Evolutionary conservation across 2,888 invertebrate species (phyloP), one percentile per base, ranked within the genome.

Genomic region (Eupithecia subfuscata): DNA sequence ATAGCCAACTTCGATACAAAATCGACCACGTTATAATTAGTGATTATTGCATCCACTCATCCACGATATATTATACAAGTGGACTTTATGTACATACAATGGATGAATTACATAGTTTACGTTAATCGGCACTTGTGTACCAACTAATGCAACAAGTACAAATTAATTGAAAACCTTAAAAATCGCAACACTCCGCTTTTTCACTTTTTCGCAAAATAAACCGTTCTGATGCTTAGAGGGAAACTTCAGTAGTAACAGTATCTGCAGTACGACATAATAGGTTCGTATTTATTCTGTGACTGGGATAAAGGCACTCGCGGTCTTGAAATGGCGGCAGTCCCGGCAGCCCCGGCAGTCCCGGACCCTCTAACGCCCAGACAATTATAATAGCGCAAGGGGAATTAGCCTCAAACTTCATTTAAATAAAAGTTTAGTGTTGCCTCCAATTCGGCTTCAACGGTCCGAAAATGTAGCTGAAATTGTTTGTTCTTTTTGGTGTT

Each of bases 341-440:
- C 65, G 22, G 7, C 11, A 60, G 60, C 25, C 60, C 60, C 22
- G 60, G 12, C 60, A 77, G 69, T 75, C 70, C 72, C 74, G 71
- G 75, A 73, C 74, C 67, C 78, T 79, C 78, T 79, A 80, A 80
- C 79, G 77, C 82, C 78, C 78, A 80, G 81, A 81, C 85, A 81
- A 85, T 86, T 85, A 83, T 84, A 86, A 86, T 83, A 80, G 77
- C 79, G 81, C 81, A 78, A 75, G 81, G 83, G 81, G 81, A 82
- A 86, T 84, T 84, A 85, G 83, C 83, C 82, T 79, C 80, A 80
- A 82, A 84, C 82, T 84, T 84, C 78, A 84, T 86, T 85, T 84
- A 84, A 84, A 86, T 86, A 86, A 84, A 85, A 84, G 78, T 82
- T 64, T 69, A 73, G 74, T 65, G 71, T 67, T 40, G 72, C 43